A percentile compares a stretch with the other conserved stretches of the same genome.
phyloP scores from a whole-genome alignment of 2,888 invertebrate species.

The Reticulitermes lucifugus region DNA sequence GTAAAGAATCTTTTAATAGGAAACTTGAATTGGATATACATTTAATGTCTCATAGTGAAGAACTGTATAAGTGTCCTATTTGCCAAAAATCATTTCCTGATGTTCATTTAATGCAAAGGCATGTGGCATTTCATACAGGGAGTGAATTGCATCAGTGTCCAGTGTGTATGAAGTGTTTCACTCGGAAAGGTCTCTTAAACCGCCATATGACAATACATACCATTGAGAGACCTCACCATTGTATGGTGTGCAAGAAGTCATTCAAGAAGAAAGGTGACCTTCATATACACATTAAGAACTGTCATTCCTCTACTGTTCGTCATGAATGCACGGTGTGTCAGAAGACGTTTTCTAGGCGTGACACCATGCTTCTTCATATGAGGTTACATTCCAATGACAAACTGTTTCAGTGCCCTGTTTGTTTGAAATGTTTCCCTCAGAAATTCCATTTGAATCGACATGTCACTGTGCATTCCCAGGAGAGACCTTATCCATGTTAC shows the following conservation, averaged over 20 bases:
- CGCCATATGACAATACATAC: conserved; percentile 25
- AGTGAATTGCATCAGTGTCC: conserved; percentile 32
- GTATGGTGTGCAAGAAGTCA: conserved; percentile 26
- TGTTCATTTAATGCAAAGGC: conserved; percentile 32
- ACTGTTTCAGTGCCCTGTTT: conserved; percentile 33
- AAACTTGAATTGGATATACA: conserved; percentile 25
- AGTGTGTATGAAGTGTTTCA: conserved; percentile 36
- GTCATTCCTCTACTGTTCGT: conserved; percentile 5
- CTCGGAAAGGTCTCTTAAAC: conserved; percentile 23
- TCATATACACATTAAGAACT: conserved; percentile 26
- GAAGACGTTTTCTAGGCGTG: conserved; percentile 28
- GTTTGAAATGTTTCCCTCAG: conserved; percentile 35
- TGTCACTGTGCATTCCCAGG: conserved; percentile 32
- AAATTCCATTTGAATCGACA: conserved; percentile 28
- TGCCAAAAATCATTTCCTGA: conserved; percentile 35
- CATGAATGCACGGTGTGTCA: conserved; percentile 20
- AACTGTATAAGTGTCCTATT: conserved; percentile 33
- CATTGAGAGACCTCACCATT: conserved; percentile 21
- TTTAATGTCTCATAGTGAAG: conserved; percentile 32
- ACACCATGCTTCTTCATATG: conserved; percentile 31
- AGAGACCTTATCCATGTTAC: conserved; percentile 36
- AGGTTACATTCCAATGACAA: conserved; percentile 22
- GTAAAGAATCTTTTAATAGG: conserved; percentile 30
- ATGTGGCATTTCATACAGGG: conserved; percentile 27
- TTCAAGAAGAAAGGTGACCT: conserved; percentile 31